Evolutionary conservation across 1,140 invertebrate species (phyloP).

Genomic region (Saxidomus purpurata): DNA sequence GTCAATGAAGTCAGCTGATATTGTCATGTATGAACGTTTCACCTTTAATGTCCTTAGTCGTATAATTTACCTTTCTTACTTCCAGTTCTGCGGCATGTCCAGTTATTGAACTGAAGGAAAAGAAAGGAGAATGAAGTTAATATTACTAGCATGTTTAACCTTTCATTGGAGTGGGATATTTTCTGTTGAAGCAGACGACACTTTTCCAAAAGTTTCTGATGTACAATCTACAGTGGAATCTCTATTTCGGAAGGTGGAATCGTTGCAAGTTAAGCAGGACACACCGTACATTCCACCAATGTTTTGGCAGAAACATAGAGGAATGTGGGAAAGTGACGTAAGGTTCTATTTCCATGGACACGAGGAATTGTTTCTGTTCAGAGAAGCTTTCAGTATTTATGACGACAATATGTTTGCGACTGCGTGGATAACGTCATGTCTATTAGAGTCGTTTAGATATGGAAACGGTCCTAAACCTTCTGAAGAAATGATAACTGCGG

Average conservation of each 20-base stretch:
- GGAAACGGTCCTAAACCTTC: conserved; percentile 76
- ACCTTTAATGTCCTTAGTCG: too few species aligned
- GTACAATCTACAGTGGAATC: conserved; percentile 53
- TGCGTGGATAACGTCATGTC: conserved; percentile 78
- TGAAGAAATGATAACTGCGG: conserved; percentile 71
- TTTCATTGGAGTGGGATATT: background rate
- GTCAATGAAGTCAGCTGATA: background rate
- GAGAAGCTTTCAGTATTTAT: conserved; percentile 77
- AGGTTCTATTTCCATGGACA: conserved; percentile 81
- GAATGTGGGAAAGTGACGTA: conserved; percentile 81
- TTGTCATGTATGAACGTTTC: background rate
- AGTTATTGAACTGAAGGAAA: too few species aligned
- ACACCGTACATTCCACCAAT: conserved; percentile 70
- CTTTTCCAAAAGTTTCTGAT: background rate
- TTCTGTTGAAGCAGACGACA: background rate
- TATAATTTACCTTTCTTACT: too few species aligned
- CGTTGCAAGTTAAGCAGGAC: conserved; percentile 74
- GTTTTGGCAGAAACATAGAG: conserved; percentile 75
- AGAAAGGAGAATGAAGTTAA: too few species aligned
- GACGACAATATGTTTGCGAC: conserved; percentile 85
- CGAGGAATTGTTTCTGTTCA: conserved; percentile 70
- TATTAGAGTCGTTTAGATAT: conserved; percentile 79
- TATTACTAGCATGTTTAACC: too few species aligned
- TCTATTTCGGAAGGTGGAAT: conserved; percentile 69
- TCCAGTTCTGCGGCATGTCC: too few species aligned